These are phyloP conservation scores for Sminthurides aquaticus DNA, from an alignment of 2,888 invertebrate genomes.

Conservation along the genomic window DNA sequence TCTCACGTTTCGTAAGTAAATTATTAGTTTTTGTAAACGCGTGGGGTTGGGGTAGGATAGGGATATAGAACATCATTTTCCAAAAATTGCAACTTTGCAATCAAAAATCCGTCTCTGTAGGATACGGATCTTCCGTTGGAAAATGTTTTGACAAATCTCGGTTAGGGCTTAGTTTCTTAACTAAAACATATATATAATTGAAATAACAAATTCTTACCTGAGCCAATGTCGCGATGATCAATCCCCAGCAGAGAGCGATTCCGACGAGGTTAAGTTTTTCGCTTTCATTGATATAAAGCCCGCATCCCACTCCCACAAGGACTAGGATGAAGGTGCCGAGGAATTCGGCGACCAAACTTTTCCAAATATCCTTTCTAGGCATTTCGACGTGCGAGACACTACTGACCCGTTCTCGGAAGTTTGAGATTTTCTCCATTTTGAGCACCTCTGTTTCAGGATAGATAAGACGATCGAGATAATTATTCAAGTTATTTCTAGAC, in stretches of 20 bases:
- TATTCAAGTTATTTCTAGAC: background rate
- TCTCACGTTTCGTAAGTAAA: no score
- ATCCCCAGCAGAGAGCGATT: conserved; percentile 70
- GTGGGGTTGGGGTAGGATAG: no score
- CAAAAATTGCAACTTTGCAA: no score
- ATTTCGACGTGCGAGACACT: conserved; percentile 31
- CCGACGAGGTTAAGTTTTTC: conserved; percentile 48
- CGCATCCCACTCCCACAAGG: conserved; percentile 75
- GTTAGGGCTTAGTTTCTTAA: no score
- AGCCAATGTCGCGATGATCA: conserved; percentile 75
- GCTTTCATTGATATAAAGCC: conserved; percentile 50
- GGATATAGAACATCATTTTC: no score
- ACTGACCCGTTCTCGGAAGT: conserved; percentile 33
- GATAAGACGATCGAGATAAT: conserved; percentile 19
- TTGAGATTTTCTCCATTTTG: conserved; percentile 39
- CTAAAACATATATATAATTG: no score
- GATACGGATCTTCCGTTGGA: no score
- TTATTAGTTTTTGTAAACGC: no score
- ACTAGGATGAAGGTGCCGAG: conserved; percentile 80
- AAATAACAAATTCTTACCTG: conserved; percentile 57
- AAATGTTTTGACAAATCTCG: no score
- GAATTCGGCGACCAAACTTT: conserved; percentile 75
- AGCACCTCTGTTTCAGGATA: conserved; percentile 33
- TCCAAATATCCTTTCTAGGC: conserved; percentile 57
- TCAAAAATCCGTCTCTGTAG: no score